These are phyloP conservation scores for Psephotus haematonotus DNA, from an alignment of 2,113 vertebrate genomes.

Conservation along the genomic window DNA sequence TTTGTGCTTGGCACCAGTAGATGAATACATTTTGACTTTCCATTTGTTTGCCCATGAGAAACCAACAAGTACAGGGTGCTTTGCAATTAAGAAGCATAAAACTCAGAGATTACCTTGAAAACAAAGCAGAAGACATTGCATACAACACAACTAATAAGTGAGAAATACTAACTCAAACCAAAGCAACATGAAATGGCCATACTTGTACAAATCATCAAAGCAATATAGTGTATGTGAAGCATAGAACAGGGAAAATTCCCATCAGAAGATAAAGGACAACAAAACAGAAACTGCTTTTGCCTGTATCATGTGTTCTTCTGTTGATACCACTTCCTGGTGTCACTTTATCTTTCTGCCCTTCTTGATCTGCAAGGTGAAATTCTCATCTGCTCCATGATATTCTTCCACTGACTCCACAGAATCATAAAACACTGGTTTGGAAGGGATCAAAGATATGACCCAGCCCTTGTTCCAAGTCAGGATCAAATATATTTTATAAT, in stretches of 20 bases:
- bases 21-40: not conserved
- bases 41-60: not conserved
- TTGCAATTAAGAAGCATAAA: not conserved
- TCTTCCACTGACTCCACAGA: not conserved
- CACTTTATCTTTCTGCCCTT: not conserved
- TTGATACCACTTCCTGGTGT: not conserved
- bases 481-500: not conserved
- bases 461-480: not conserved
- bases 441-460: not conserved
- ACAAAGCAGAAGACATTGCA: not conserved
- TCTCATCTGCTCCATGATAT: not conserved
- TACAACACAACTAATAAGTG: rapidly evolving
- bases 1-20: not conserved
- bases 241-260: not conserved
- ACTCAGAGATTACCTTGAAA: not conserved
- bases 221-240: not conserved
- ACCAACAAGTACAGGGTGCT: not conserved
- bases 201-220: not conserved
- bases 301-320: not conserved
- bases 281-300: not conserved
- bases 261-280: not conserved
- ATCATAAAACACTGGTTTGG: not conserved
- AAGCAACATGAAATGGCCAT: rapidly evolving
- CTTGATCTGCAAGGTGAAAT: not conserved
- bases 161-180: not conserved